These are phyloP conservation scores for Eudasyphora cyanicolor DNA, from an alignment of 2,888 invertebrate genomes.

Conservation along the genomic window DNA sequence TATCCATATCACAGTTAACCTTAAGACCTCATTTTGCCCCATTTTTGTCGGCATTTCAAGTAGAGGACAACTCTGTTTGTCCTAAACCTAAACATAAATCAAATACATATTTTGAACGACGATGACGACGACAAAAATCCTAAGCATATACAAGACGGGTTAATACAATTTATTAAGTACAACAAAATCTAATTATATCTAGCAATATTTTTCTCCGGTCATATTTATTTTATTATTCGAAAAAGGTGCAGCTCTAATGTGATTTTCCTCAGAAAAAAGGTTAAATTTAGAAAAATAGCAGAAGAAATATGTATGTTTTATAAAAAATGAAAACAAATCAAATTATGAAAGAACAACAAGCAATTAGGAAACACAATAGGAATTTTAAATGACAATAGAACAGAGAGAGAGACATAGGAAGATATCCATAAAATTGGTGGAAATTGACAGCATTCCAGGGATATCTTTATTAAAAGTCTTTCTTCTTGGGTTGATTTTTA, in stretches of 20 bases:
- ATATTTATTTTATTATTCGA: background rate
- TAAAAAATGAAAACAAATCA: slow-evolving; percentile 7
- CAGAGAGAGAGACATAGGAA: background rate
- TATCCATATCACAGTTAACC: no score
- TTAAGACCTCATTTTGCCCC: no score
- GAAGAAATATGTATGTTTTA: background rate
- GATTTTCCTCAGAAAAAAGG: slow-evolving; percentile 21
- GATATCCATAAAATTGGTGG: background rate
- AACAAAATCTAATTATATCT: background rate
- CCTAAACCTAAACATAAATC: background rate
- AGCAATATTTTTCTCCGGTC: background rate
- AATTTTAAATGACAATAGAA: slow-evolving; percentile 3
- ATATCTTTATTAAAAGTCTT: slow-evolving; percentile 34
- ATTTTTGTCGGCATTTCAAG: no score
- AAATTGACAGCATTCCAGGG: background rate
- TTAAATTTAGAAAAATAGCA: background rate
- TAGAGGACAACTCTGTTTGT: background rate
- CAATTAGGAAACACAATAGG: slow-evolving; percentile 31
- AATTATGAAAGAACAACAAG: slow-evolving; percentile 8
- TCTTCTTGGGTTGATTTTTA: no score
- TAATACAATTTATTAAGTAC: slow-evolving; percentile 29
- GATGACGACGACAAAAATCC: background rate
- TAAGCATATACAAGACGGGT: background rate
- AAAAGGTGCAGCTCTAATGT: slow-evolving; percentile 2
- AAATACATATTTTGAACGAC: background rate